phyloP scores from a whole-genome alignment of 2,888 invertebrate genomes.

The Nemotelus pantherinus region DNA sequence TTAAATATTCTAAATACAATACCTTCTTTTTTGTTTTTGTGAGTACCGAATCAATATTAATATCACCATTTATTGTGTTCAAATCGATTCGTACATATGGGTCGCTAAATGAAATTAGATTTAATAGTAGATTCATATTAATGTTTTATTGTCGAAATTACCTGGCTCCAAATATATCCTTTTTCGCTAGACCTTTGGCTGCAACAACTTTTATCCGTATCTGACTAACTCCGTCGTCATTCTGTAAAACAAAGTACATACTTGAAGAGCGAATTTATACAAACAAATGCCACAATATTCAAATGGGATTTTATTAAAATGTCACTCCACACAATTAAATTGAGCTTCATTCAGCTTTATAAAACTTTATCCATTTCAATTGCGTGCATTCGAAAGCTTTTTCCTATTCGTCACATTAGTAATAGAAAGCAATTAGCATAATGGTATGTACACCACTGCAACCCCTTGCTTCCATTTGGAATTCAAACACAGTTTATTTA shows the following conservation, averaged over 20 bases:
- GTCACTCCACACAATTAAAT: background rate
- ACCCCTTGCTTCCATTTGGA: no score
- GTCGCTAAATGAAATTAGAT: conserved; percentile 73
- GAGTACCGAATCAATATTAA: conserved; percentile 89
- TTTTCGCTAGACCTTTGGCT: conserved; percentile 93
- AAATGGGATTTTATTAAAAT: background rate
- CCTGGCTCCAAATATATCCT: conserved; percentile 99
- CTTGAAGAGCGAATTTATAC: conserved; percentile 28
- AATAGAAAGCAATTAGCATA: no score
- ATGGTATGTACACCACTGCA: no score
- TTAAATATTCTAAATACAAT: conserved; percentile 49
- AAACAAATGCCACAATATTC: background rate
- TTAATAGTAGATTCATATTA: conserved; percentile 36
- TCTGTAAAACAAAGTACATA: conserved; percentile 66
- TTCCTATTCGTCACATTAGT: no score
- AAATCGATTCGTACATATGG: conserved; percentile 96
- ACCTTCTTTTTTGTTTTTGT: conserved; percentile 98
- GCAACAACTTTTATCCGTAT: conserved; percentile 86
- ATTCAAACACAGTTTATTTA: no score
- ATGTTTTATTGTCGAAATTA: conserved; percentile 59
- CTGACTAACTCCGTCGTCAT: conserved; percentile 82
- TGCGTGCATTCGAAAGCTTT: no score
- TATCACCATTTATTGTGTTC: conserved; percentile 84
- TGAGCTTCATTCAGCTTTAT: no score
- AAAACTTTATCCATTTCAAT: no score